Percentiles rank a stretch among this genome's conserved stretches.
Evolutionary conservation across 2,888 invertebrate genomes (phyloP).

Genomic region (Leptogaster cylindrica): DNA sequence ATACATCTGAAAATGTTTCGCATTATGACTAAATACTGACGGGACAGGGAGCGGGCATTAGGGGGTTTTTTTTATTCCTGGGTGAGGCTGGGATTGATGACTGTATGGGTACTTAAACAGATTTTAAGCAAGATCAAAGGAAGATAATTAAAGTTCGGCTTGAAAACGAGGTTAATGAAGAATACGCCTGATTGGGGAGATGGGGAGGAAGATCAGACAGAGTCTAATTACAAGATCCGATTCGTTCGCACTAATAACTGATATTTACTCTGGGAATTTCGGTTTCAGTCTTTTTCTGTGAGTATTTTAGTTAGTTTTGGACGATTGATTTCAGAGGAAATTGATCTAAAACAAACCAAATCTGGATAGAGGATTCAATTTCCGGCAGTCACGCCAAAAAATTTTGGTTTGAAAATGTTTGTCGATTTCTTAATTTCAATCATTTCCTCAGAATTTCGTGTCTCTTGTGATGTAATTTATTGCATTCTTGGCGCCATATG

Average conservation of each 20-base stretch:
- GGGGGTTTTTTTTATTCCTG: constrained; percentile 18
- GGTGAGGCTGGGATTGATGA: background rate
- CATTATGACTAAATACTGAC: constrained; percentile 1
- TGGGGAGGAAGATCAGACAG: constrained; percentile 21
- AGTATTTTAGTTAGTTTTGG: background rate
- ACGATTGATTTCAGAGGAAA: background rate
- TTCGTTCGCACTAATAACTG: background rate
- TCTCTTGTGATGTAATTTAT: constrained; percentile 11
- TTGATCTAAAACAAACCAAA: background rate
- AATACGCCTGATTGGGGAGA: constrained; percentile 24
- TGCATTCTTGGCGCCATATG: constrained; percentile 13
- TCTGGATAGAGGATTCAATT: background rate
- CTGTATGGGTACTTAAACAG: background rate
- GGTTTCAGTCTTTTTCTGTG: background rate
- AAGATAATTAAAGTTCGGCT: constrained; percentile 33
- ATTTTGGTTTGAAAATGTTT: background rate
- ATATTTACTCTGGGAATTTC: constrained; percentile 8
- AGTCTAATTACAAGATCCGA: constrained; percentile 15
- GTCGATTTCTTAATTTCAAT: background rate
- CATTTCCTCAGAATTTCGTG: background rate
- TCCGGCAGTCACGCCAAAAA: background rate
- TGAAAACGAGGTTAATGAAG: constrained; percentile 26
- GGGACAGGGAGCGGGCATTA: background rate
- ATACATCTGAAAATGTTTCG: background rate
- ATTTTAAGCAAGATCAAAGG: constrained; percentile 30